These are phyloP conservation scores for Ophion obscuratus DNA, from an alignment of 2,888 invertebrate species.

Conservation along the genomic window DNA sequence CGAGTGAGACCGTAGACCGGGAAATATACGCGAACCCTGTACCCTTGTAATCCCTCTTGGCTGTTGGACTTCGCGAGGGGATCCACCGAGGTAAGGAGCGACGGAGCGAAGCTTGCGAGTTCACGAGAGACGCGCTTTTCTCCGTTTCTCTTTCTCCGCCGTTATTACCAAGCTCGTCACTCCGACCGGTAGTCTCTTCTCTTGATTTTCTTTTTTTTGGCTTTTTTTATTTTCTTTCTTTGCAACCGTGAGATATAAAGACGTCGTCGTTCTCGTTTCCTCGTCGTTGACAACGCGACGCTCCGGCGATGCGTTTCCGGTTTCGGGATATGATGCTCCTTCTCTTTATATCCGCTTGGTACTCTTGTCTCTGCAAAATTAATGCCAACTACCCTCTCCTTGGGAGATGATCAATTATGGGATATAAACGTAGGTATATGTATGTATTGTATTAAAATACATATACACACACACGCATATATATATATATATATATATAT, in stretches of 20 bases:
- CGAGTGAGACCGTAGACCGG: conserved; percentile 59
- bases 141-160: conserved; percentile 41
- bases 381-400: conserved; percentile 8
- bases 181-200: conserved; percentile 19
- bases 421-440: not conserved
- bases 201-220: not conserved
- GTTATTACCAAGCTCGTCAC: conserved; percentile 55
- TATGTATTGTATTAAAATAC: too few species aligned
- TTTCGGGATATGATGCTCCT: conserved; percentile 39
- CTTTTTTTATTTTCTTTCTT: not conserved
- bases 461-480: too few species aligned
- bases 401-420: conserved; percentile 31
- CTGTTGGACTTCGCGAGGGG: conserved; percentile 43
- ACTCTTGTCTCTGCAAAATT: conserved; percentile 37
- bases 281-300: conserved; percentile 23
- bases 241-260: not conserved
- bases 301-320: conserved; percentile 38
- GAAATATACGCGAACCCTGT: conserved; percentile 63
- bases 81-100: conserved; percentile 28
- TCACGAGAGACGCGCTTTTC: conserved; percentile 43
- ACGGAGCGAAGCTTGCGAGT: conserved; percentile 28
- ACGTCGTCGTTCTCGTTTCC: not conserved
- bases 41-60: conserved; percentile 67
- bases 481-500: too few species aligned
- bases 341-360: not conserved